Conservation (phyloP, 2,113 vertebrate species). For the Melospiza melodia region DNA sequence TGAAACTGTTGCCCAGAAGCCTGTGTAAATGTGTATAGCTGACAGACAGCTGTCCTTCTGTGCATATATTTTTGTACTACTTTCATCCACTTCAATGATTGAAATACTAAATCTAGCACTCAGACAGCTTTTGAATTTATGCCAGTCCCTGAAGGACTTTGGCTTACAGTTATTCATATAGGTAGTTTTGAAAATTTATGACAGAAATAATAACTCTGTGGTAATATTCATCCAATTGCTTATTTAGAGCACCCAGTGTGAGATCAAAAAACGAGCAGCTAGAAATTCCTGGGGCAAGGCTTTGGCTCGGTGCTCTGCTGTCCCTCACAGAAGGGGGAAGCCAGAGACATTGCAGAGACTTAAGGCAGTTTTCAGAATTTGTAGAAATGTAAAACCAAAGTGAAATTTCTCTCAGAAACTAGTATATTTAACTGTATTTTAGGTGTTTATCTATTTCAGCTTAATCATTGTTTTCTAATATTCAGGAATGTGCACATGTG, state of each 20-base stretch:
- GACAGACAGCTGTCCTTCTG: background rate
- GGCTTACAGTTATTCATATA: constrained; percentile 25
- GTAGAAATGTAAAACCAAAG: background rate
- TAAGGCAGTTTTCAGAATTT: background rate
- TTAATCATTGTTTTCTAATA: background rate
- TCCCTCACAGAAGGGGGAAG: background rate
- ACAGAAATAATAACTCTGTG: constrained; percentile 28
- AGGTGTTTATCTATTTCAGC: background rate
- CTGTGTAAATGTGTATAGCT: background rate
- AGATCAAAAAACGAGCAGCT: background rate
- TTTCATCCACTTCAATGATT: constrained; percentile 18
- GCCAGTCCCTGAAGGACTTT: constrained; percentile 29
- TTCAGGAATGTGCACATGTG: background rate
- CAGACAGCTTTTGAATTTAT: constrained; percentile 37
- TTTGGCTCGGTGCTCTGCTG: background rate
- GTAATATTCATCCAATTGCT: background rate
- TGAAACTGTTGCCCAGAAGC: background rate
- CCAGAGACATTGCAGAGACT: background rate
- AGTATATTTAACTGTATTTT: background rate
- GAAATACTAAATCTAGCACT: constrained; percentile 10
- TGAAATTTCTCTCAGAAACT: background rate
- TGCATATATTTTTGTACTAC: background rate
- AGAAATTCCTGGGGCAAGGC: background rate
- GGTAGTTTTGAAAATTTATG: constrained; percentile 46
- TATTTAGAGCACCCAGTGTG: background rate